Percentiles rank a stretch among this genome's conserved stretches.
These are phyloP conservation scores for Corynorhinus townsendii DNA, from an alignment of 2,113 vertebrate species.

Conservation along the genomic window DNA sequence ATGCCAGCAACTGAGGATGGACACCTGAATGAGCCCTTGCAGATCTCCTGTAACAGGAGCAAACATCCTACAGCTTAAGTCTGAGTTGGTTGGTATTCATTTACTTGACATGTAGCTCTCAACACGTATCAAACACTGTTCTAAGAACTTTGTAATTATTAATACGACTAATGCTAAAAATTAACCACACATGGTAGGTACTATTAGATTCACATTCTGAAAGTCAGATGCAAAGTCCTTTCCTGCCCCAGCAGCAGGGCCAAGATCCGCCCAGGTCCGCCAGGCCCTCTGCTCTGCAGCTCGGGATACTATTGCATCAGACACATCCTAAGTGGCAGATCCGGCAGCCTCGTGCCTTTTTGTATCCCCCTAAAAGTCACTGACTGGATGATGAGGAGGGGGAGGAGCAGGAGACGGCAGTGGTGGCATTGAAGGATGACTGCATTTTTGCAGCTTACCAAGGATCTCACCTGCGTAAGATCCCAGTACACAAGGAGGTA, in stretches of 20 bases:
- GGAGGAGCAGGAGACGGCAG: neutral
- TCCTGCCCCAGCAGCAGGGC: neutral
- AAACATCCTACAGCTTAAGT: fast-evolving
- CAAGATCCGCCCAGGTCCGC: neutral
- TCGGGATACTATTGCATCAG: fast-evolving
- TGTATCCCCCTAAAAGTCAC: neutral
- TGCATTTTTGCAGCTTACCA: neutral
- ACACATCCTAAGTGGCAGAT: fast-evolving
- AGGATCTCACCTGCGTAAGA: fast-evolving
- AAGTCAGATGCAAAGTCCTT: too few species aligned
- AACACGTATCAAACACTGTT: fast-evolving
- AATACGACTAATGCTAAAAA: neutral
- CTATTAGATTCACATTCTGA: too few species aligned
- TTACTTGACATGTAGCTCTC: neutral
- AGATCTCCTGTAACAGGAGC: too few species aligned
- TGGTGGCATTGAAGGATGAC: neutral
- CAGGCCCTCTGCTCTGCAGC: neutral
- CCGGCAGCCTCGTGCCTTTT: neutral
- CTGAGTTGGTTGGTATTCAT: fast-evolving
- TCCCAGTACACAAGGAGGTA: too few species aligned
- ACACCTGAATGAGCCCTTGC: neutral
- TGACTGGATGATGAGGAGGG: neutral
- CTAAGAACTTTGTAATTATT: neutral
- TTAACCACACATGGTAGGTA: neutral
- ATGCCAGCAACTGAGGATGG: neutral